Evolutionary conservation across 2,888 invertebrate species (phyloP).

Genomic region (Crioceris asparagi): DNA sequence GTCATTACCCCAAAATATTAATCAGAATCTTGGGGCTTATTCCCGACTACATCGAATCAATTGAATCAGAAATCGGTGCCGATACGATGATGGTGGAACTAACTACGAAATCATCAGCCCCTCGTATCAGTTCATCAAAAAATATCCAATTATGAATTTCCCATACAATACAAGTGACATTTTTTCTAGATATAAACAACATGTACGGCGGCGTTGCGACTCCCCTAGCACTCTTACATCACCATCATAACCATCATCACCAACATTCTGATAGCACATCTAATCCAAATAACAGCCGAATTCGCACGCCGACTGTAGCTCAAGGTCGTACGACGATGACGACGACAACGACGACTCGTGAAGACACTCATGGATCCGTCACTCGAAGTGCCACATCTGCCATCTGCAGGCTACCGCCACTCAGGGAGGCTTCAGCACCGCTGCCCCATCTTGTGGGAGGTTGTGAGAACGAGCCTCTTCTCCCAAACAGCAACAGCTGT

Average conservation of each 20-base stretch:
- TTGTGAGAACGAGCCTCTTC: conserved; percentile 51
- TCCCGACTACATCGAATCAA: too few species aligned
- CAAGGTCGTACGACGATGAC: not conserved
- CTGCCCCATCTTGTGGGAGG: conserved; percentile 34
- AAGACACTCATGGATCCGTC: conserved; percentile 28
- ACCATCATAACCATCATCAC: conserved; percentile 39
- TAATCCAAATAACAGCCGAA: too few species aligned
- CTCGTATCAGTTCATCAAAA: too few species aligned
- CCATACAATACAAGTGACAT: too few species aligned
- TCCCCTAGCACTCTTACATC: conserved; percentile 55
- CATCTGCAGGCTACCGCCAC: conserved; percentile 45
- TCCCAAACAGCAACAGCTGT: conserved; percentile 30
- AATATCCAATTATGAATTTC: too few species aligned
- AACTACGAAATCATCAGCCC: too few species aligned
- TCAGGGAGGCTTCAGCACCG: conserved; percentile 38
- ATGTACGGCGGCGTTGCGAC: conserved; percentile 63
- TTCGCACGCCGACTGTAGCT: conserved; percentile 20
- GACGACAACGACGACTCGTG: conserved; percentile 15
- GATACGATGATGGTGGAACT: too few species aligned
- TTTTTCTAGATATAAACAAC: conserved; percentile 41
- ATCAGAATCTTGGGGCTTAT: too few species aligned
- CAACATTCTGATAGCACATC: too few species aligned
- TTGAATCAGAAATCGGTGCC: too few species aligned
- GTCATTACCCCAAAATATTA: too few species aligned
- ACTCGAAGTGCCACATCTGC: conserved; percentile 15